Percentiles rank a stretch among this genome's conserved stretches.
These are phyloP conservation scores for Takifugu ocellatus DNA, from an alignment of 2,797 vertebrate genomes.

Conservation along the genomic window DNA sequence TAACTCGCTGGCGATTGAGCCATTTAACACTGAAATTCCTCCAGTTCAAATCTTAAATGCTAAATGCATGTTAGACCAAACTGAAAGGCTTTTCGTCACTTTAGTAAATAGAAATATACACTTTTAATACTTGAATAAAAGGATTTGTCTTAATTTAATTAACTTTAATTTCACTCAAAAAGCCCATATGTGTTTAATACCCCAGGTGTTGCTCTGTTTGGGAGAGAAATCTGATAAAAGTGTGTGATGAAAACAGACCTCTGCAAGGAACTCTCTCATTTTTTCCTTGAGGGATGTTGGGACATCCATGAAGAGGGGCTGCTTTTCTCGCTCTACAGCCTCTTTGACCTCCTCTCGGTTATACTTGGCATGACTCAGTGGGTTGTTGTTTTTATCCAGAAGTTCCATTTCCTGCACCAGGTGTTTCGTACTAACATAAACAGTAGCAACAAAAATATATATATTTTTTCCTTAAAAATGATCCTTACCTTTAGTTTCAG, in stretches of 20 bases:
- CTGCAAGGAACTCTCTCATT: slow-evolving; percentile 82
- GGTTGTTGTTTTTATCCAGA: slow-evolving; percentile 86
- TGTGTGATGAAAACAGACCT: slow-evolving; percentile 67
- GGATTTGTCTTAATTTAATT: too few relatives aligned
- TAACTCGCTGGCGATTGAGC: too few relatives aligned
- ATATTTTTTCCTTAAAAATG: not conserved
- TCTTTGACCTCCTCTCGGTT: slow-evolving; percentile 81
- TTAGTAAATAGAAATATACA: too few relatives aligned
- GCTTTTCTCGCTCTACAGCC: slow-evolving; percentile 79
- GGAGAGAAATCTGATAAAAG: not conserved
- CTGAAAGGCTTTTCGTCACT: too few relatives aligned
- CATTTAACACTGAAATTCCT: too few relatives aligned
- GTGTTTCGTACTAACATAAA: not conserved
- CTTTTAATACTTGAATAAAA: too few relatives aligned
- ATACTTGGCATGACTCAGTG: slow-evolving; percentile 89
- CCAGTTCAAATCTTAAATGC: too few relatives aligned
- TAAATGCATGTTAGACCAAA: too few relatives aligned
- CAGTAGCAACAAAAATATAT: not conserved
- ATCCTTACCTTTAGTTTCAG: slow-evolving; percentile 85
- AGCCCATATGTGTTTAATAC: too few relatives aligned
- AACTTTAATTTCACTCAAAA: too few relatives aligned
- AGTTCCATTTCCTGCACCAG: slow-evolving; percentile 82
- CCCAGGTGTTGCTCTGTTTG: not conserved
- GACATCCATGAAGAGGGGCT: slow-evolving; percentile 82
- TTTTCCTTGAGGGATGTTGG: slow-evolving; percentile 77